phyloP scores from a whole-genome alignment of 2,797 vertebrate genomes.

The Tamandua tetradactyla region DNA sequence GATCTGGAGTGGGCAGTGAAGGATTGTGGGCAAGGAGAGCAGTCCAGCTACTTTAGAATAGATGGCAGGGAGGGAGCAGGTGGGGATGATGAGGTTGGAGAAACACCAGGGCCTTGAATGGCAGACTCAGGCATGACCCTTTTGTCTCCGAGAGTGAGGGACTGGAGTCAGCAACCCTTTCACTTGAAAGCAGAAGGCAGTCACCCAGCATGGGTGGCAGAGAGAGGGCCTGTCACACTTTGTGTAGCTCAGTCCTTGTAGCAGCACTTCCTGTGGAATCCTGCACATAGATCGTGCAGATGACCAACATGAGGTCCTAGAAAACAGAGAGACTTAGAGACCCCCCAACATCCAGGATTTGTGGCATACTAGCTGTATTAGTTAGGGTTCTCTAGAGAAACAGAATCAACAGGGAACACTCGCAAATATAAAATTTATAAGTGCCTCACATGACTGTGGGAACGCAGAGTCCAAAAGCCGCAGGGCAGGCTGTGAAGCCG shows the following conservation, averaged over 20 bases:
- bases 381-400: no score
- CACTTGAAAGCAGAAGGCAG: not conserved
- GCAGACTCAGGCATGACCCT: not conserved
- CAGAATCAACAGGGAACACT: no score
- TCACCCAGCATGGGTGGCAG: no score
- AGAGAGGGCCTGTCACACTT: not conserved
- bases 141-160: not conserved
- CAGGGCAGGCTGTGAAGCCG: no score
- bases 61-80: not conserved
- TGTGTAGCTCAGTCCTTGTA: not conserved
- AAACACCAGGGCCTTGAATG: not conserved
- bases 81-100: accelerated
- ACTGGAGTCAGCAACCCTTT: not conserved
- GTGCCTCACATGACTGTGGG: no score
- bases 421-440: no score
- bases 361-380: no score
- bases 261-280: not conserved
- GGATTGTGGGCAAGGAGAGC: not conserved
- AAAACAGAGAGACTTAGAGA: not conserved
- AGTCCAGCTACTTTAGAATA: not conserved
- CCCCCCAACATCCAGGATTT: not conserved
- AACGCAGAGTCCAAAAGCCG: no score
- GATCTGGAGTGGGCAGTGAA: accelerated
- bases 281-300: not conserved
- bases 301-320: no score